Conservation (phyloP, 2,888 invertebrate species). For the Cetonia aurata region DNA sequence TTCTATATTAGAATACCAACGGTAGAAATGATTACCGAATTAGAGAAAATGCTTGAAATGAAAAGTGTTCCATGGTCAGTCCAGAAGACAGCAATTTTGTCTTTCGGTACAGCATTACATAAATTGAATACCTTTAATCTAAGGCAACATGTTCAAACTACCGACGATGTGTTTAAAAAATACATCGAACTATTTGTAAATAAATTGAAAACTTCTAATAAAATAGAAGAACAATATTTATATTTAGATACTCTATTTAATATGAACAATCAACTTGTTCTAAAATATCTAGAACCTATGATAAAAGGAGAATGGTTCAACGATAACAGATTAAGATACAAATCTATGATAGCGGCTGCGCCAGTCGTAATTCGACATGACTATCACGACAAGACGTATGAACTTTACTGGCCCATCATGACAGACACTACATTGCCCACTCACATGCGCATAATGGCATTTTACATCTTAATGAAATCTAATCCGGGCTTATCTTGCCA, state of each 20-base stretch:
- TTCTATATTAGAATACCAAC: constrained; percentile 63
- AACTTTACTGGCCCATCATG: constrained; percentile 68
- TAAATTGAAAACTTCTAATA: constrained; percentile 54
- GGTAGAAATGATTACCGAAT: constrained; percentile 61
- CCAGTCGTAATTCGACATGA: constrained; percentile 56
- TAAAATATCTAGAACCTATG: constrained; percentile 64
- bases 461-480: constrained; percentile 64
- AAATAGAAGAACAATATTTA: constrained; percentile 63
- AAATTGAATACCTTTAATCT: constrained; percentile 56
- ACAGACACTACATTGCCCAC: constrained; percentile 63
- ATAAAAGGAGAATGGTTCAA: constrained; percentile 61
- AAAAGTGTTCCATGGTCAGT: constrained; percentile 55
- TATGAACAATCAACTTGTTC: constrained; percentile 62
- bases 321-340: constrained; percentile 61
- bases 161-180: constrained; percentile 51
- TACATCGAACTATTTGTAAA: constrained; percentile 55
- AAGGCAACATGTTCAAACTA: constrained; percentile 44
- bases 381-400: constrained; percentile 54
- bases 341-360: constrained; percentile 65
- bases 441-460: constrained; percentile 65
- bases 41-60: constrained; percentile 60
- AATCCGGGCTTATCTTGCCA: constrained; percentile 61
- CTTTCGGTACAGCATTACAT: constrained; percentile 65
- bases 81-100: constrained; percentile 63
- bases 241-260: constrained; percentile 68